Conservation (phyloP, 2,797 vertebrate genomes). For the Cyprinodon diabolis region DNA sequence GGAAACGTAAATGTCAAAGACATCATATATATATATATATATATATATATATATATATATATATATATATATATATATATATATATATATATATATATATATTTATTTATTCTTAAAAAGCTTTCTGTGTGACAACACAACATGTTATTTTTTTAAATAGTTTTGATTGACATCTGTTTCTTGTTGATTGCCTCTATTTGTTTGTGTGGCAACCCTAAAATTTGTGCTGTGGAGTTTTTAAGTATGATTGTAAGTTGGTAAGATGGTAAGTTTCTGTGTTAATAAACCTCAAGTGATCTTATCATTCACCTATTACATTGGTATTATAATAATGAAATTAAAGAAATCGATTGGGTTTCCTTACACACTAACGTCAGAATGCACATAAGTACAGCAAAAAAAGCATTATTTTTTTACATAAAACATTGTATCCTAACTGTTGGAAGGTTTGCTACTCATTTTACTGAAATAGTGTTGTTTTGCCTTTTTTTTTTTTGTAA, state of each 20-base stretch:
- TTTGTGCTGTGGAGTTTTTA: too few species aligned
- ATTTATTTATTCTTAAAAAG: too few species aligned
- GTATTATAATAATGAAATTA: constrained; percentile 12
- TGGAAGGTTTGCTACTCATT: constrained; percentile 17
- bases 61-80: too few species aligned
- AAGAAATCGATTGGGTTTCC: constrained; percentile 6
- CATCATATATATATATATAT: too few species aligned
- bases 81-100: too few species aligned
- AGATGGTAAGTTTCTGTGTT: too few species aligned
- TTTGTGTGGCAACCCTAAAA: not conserved
- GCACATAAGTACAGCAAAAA: constrained; percentile 1
- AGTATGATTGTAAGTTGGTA: too few species aligned
- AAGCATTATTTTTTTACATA: constrained; percentile 39
- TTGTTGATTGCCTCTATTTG: not conserved
- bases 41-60: too few species aligned
- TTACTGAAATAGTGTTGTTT: constrained; percentile 11
- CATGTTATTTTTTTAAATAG: not conserved
- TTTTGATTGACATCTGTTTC: not conserved
- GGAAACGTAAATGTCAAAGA: too few species aligned
- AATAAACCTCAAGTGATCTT: too few species aligned
- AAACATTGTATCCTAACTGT: constrained; percentile 29
- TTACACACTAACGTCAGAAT: constrained; percentile 6
- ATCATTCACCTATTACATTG: constrained; percentile 9
- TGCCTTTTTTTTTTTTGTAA: not conserved
- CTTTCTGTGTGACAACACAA: not conserved